Percentiles rank a stretch among this genome's conserved stretches.
These are phyloP conservation scores for Rotaria macrura DNA, from an alignment of 2,888 invertebrate species.

Conservation along the genomic window DNA sequence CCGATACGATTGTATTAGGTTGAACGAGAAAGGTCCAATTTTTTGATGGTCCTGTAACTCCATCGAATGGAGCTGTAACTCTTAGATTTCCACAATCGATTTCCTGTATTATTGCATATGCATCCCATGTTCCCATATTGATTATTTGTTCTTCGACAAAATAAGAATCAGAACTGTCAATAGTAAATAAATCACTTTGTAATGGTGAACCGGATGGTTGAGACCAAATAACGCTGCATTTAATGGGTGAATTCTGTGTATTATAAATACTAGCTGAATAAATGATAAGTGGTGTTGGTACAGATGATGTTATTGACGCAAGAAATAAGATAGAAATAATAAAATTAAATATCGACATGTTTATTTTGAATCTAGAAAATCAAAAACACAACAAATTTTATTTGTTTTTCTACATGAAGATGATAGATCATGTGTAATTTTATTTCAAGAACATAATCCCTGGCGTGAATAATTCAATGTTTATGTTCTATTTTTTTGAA, in stretches of 20 bases:
- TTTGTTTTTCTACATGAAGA: not conserved
- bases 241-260: not conserved
- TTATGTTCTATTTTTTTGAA: not conserved
- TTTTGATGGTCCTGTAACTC: not conserved
- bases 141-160: not conserved
- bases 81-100: not conserved
- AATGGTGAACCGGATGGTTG: not conserved
- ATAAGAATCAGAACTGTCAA: not conserved
- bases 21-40: not conserved
- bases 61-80: not conserved
- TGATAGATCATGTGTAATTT: not conserved
- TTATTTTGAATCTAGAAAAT: not conserved
- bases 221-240: not conserved
- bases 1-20: not conserved
- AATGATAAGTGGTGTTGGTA: not conserved
- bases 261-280: not conserved
- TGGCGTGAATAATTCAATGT: not conserved
- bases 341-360: not conserved
- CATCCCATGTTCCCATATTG: not conserved
- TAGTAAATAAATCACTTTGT: not conserved
- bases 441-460: not conserved
- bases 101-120: not conserved
- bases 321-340: not conserved
- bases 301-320: not conserved
- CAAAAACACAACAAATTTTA: not conserved